Conservation (phyloP, 2,888 invertebrate genomes). For the Amphiduros pacificus region DNA sequence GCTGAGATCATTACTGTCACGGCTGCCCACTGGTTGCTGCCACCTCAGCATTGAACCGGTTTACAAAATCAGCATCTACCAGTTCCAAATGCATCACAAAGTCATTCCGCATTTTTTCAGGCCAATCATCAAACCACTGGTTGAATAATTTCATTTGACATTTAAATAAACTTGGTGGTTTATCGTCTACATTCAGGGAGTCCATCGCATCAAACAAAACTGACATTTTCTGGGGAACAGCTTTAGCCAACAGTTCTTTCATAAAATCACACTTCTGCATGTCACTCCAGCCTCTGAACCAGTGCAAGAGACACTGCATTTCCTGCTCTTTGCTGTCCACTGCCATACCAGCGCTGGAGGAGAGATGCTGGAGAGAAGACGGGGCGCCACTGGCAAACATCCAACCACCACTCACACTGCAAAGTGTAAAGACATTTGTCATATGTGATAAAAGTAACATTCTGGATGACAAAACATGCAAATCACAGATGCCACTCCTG, state of each 20-base stretch:
- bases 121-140: constrained; percentile 59
- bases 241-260: constrained; percentile 46
- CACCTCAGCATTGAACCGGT: constrained; percentile 41
- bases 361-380: too few species aligned
- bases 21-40: constrained; percentile 19
- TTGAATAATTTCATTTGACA: constrained; percentile 59
- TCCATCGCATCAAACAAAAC: constrained; percentile 48
- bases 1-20: too few species aligned
- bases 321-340: too few species aligned
- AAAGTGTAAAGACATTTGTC: too few species aligned
- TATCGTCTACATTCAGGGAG: constrained; percentile 43
- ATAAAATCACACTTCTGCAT: constrained; percentile 48
- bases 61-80: constrained; percentile 51
- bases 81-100: constrained; percentile 50
- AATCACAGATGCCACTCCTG: too few species aligned
- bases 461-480: too few species aligned
- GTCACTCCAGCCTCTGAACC: constrained; percentile 48
- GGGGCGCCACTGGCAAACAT: too few species aligned
- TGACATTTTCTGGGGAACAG: constrained; percentile 46
- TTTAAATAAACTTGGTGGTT: constrained; percentile 59
- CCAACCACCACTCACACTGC: too few species aligned
- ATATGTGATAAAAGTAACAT: too few species aligned
- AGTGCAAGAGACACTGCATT: constrained; percentile 46
- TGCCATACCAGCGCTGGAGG: too few species aligned
- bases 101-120: constrained; percentile 45